Percentiles rank a stretch among this genome's conserved stretches.
These are phyloP conservation scores for Agonopterix subpropinquella DNA, from an alignment of 2,888 invertebrate genomes.

Conservation along the genomic window DNA sequence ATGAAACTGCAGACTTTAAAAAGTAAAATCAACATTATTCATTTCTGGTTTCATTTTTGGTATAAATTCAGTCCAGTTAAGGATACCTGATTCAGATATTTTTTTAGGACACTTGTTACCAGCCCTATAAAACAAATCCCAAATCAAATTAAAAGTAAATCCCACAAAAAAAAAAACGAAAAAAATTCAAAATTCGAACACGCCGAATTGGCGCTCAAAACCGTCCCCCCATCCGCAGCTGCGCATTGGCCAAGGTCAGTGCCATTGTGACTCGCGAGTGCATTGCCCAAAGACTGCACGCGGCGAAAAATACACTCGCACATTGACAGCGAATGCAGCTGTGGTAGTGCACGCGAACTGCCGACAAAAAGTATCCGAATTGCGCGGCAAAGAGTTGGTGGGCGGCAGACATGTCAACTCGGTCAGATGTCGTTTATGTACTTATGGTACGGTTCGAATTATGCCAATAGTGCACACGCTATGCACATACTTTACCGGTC, in stretches of 20 bases:
- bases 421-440: too few relatives aligned
- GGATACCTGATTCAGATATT: too few relatives aligned
- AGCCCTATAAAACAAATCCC: too few relatives aligned
- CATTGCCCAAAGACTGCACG: constrained; percentile 63
- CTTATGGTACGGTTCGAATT: too few relatives aligned
- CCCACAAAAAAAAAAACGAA: neutral
- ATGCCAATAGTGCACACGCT: too few relatives aligned
- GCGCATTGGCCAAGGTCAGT: constrained; percentile 68
- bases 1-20: too few relatives aligned
- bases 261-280: constrained; percentile 57
- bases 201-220: constrained; percentile 25
- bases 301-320: constrained; percentile 48
- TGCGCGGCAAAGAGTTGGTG: constrained; percentile 39
- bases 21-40: too few relatives aligned
- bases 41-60: too few relatives aligned
- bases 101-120: too few relatives aligned
- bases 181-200: constrained; percentile 15
- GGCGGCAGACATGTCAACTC: neutral
- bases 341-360: constrained; percentile 23
- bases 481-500: too few relatives aligned
- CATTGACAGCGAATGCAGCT: constrained; percentile 4
- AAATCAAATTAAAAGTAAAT: too few relatives aligned
- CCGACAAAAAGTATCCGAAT: constrained; percentile 64
- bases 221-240: constrained; percentile 35
- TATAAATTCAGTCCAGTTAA: too few relatives aligned